A percentile compares a stretch with the other conserved stretches of the same genome.
phyloP scores from a whole-genome alignment of 1,140 invertebrate species.

The Pteromalus puparum region DNA sequence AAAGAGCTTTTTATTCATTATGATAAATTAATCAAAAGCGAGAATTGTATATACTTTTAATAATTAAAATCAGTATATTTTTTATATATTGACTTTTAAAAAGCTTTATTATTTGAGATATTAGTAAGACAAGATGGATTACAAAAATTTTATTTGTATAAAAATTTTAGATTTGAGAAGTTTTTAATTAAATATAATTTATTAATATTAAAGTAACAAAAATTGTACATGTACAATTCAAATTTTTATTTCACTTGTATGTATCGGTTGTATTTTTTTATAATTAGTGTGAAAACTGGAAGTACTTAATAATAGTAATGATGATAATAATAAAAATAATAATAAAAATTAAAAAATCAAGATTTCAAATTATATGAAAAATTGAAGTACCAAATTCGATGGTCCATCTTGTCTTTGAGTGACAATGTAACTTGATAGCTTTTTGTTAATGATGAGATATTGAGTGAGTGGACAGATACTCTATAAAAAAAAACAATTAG shows the following conservation, averaged over 20 bases:
- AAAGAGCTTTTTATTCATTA: neutral
- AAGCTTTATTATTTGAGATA: neutral
- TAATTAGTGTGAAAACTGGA: neutral
- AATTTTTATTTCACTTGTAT: neutral
- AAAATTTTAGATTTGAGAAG: too few relatives aligned
- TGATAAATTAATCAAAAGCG: neutral
- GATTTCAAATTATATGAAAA: neutral
- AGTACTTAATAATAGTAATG: neutral
- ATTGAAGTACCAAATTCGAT: neutral
- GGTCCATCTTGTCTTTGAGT: constrained; percentile 31
- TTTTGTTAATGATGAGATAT: constrained; percentile 14
- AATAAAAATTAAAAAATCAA: neutral
- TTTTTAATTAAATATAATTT: neutral
- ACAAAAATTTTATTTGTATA: too few relatives aligned
- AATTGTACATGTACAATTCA: constrained; percentile 2
- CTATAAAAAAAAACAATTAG: neutral
- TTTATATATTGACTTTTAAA: neutral
- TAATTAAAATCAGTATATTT: neutral
- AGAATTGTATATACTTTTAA: constrained; percentile 1
- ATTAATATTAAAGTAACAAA: neutral
- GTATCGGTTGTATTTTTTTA: neutral
- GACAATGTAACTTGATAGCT: constrained; percentile 6
- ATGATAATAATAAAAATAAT: constrained; percentile 2
- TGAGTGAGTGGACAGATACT: neutral
- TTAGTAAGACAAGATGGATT: neutral